These are phyloP conservation scores for Choloepus didactylus DNA, from an alignment of 2,797 vertebrate genomes.

Conservation along the genomic window DNA sequence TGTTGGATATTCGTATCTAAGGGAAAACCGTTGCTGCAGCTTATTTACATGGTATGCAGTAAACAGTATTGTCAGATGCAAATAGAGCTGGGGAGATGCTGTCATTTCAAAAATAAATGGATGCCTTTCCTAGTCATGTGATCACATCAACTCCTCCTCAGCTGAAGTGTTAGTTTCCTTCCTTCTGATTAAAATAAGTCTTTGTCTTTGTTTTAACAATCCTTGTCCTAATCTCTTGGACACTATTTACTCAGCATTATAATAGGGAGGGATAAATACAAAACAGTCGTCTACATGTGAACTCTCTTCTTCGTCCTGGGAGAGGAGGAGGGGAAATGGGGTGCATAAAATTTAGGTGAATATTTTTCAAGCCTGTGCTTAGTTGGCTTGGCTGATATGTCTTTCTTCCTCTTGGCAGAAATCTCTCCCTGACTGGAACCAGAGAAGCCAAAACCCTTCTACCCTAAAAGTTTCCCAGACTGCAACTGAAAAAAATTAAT, in stretches of 20 bases:
- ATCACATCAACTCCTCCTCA: constrained; percentile 70
- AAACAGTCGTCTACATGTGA: background rate
- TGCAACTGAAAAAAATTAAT: background rate
- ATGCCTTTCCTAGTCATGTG: constrained; percentile 61
- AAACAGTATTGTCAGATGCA: constrained; percentile 27
- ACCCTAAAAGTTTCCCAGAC: background rate
- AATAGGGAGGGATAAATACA: background rate
- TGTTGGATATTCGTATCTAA: background rate
- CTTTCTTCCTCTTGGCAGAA: background rate
- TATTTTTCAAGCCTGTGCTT: background rate
- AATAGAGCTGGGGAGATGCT: background rate
- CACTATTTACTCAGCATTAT: constrained; percentile 54
- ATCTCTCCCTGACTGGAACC: background rate
- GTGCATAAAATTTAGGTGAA: background rate
- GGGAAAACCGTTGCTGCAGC: background rate
- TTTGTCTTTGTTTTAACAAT: constrained; percentile 54
- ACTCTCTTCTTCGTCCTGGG: background rate
- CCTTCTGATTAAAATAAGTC: constrained; percentile 72
- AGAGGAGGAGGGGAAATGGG: background rate
- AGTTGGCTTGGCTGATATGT: background rate
- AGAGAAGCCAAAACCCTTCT: background rate
- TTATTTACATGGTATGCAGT: background rate
- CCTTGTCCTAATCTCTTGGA: constrained; percentile 56
- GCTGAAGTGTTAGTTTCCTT: constrained; percentile 53
- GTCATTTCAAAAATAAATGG: constrained; percentile 70